Conservation (phyloP, 2,113 vertebrate genomes). For the Macroglossus sobrinus region DNA sequence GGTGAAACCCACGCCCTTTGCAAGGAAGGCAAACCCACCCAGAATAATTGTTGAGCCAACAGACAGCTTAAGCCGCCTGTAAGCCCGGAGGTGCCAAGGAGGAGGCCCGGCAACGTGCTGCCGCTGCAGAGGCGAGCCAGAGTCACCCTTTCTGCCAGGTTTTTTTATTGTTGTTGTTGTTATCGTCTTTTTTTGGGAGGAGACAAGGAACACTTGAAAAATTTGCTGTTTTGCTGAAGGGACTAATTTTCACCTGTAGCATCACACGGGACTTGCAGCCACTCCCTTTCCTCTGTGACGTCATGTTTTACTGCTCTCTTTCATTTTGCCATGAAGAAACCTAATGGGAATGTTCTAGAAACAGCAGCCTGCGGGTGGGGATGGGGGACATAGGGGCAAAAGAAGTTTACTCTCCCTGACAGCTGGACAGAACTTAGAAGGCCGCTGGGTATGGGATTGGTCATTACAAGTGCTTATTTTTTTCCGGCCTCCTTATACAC, state of each 20-base stretch:
- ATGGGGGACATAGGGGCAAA: not conserved
- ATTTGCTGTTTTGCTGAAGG: not conserved
- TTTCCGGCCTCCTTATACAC: not conserved
- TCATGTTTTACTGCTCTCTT: slow-evolving; percentile 28
- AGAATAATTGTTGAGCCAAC: slow-evolving; percentile 47
- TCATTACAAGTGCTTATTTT: not conserved
- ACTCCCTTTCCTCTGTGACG: not conserved
- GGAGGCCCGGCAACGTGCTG: not conserved
- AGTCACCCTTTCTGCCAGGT: not conserved
- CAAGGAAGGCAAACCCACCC: slow-evolving; percentile 38
- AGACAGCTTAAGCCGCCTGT: not conserved
- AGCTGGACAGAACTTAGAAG: not conserved
- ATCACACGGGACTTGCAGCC: not conserved
- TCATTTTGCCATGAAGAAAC: slow-evolving; percentile 22
- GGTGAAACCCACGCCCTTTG: slow-evolving; percentile 23
- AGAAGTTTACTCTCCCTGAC: not conserved
- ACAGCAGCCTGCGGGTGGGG: not conserved
- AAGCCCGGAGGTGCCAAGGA: slow-evolving; percentile 7
- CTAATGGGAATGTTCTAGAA: slow-evolving; percentile 62
- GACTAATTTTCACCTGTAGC: slow-evolving; percentile 11
- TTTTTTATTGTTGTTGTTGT: not conserved
- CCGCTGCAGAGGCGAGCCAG: not conserved
- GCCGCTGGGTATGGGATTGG: not conserved
- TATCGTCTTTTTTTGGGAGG: not conserved
- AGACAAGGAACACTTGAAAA: not conserved